Conservation (phyloP, 2,888 invertebrate genomes). For the Oasisia sp. region DNA sequence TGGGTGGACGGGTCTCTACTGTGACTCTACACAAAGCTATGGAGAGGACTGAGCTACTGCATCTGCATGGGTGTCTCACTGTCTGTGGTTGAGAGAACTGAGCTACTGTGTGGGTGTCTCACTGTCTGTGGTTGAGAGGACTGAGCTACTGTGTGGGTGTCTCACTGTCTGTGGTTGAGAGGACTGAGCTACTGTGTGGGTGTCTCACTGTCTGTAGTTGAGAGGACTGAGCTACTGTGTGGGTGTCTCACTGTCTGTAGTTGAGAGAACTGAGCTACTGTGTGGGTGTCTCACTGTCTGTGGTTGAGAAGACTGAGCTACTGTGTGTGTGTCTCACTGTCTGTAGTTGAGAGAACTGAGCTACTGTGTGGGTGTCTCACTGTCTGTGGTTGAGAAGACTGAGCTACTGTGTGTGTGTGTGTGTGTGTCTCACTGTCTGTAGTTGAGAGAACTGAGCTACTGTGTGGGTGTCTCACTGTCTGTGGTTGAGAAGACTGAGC, state of each 20-base stretch:
- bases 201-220: background rate
- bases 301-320: too few relatives aligned
- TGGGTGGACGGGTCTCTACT: too few relatives aligned
- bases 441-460: too few relatives aligned
- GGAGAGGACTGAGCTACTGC: too few relatives aligned
- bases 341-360: background rate
- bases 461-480: background rate
- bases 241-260: background rate
- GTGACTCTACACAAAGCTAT: too few relatives aligned
- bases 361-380: background rate
- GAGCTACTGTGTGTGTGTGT: too few relatives aligned
- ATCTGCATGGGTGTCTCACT: background rate
- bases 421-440: background rate
- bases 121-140: too few relatives aligned
- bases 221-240: too few relatives aligned
- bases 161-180: too few relatives aligned
- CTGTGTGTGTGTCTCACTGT: background rate
- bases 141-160: background rate
- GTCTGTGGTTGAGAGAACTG: too few relatives aligned
- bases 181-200: background rate
- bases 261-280: too few relatives aligned
- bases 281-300: background rate
- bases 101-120: background rate
- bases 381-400: too few relatives aligned
- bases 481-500: background rate